Conservation (phyloP, 2,888 invertebrate genomes). For the Andrena hattorfiana region DNA sequence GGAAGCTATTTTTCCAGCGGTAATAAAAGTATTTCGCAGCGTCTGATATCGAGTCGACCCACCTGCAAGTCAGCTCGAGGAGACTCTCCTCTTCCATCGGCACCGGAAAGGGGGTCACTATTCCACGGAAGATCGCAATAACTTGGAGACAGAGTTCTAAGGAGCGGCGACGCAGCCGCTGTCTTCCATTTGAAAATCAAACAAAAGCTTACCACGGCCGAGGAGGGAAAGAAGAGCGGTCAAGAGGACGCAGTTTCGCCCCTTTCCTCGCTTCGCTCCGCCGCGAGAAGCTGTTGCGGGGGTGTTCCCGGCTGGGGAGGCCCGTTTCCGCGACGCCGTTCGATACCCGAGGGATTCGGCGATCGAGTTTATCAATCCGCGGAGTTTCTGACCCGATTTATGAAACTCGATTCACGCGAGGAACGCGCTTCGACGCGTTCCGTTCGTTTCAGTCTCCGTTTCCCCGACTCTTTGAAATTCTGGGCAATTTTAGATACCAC, state of each 20-base stretch:
- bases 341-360: conserved; percentile 59
- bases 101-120: conserved; percentile 28
- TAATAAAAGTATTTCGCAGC: conserved; percentile 28
- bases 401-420: conserved; percentile 30
- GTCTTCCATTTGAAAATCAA: conserved; percentile 73
- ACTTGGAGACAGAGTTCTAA: conserved; percentile 34
- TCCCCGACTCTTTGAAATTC: conserved; percentile 7
- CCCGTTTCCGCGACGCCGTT: conserved; percentile 23
- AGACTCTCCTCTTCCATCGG: neutral
- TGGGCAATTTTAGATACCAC: conserved; percentile 32
- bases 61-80: neutral
- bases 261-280: conserved; percentile 38
- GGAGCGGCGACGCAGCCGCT: conserved; percentile 37
- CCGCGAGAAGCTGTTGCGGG: conserved; percentile 15
- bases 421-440: conserved; percentile 9
- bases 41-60: conserved; percentile 3
- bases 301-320: conserved; percentile 25
- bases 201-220: conserved; percentile 60
- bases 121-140: conserved; percentile 53
- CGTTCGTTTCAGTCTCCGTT: neutral
- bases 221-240: conserved; percentile 42
- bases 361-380: conserved; percentile 56
- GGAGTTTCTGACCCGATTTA: neutral
- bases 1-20: neutral
- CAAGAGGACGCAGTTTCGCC: conserved; percentile 50